Evolutionary conservation across 2,797 vertebrate genomes (phyloP), one percentile per base, ranked within the genome.

Genomic region (Gallinago stenura): DNA sequence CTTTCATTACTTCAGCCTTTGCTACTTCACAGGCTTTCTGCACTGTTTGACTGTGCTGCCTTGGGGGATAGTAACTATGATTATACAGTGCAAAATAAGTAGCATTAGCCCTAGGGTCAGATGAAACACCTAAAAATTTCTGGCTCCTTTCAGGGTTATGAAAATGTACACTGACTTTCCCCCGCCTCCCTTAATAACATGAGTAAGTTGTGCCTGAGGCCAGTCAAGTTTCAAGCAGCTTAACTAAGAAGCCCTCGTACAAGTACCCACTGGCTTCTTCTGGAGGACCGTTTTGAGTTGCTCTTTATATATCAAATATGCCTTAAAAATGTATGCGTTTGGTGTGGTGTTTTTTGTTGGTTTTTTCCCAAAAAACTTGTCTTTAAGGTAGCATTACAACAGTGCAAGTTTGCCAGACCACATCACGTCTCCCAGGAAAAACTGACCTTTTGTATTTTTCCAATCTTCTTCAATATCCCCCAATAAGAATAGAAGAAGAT

Each of bases 1-100:
- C 31, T 90, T 87, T 58, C 69, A n/a, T 84, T 81, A 85, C 89
- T 89, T 90, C 46, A 56, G 41, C 57, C 57, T 93, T 83, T 84
- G 70, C 83, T 96, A 1, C 83, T 92, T 96, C 87, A 77, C 48
- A 91, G 70, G n/a, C 94, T 97, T 96, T 95, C 72, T 16, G 16
- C 58, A 37, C 54, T 30, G 62, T 26, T 93, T 87, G 54, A 50
- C 71, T 88, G 68, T 14, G 64, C 70, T 82, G 79, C 93, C 87
- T 84, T 54, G 58, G 78, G 78, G 57, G 87, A 73, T 5, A 50
- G 64, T 50, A 91, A 88, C 79, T 62, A 37, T 31, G 57, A 90
- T 86, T 61, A 92, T 46, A 91, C 37, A 83, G 65, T 50, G 66
- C 57, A 48, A 96, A 82, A 61, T 56, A 95, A 83, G 73, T 3